Conservation (phyloP, 2,888 invertebrate species). For the Callosobruchus maculatus region DNA sequence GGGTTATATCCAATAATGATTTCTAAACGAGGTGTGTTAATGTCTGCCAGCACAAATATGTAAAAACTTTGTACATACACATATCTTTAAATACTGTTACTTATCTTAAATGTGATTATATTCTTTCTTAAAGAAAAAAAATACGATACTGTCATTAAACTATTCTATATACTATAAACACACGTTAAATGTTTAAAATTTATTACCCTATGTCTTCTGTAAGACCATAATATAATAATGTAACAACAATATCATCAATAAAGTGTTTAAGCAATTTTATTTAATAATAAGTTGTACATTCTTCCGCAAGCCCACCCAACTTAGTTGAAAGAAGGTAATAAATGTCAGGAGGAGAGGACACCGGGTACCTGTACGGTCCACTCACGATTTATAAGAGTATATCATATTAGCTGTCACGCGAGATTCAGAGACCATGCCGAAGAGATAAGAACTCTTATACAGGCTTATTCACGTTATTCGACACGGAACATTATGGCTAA, state of each 20-base stretch:
- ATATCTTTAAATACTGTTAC: background rate
- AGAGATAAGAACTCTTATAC: too few relatives aligned
- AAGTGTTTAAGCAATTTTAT: conserved; percentile 32
- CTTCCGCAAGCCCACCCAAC: background rate
- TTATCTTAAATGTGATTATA: background rate
- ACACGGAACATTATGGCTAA: too few relatives aligned
- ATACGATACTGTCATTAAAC: conserved; percentile 1
- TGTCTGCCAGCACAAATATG: background rate
- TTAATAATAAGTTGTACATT: background rate
- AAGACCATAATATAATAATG: conserved; percentile 32
- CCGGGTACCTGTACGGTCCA: too few relatives aligned
- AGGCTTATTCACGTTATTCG: too few relatives aligned
- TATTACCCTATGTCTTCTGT: conserved; percentile 25
- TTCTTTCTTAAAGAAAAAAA: background rate
- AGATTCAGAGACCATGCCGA: too few relatives aligned
- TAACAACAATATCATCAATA: conserved; percentile 31
- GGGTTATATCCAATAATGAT: background rate
- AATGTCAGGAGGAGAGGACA: too few relatives aligned
- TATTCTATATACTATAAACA: conserved; percentile 26
- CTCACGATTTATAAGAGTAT: too few relatives aligned
- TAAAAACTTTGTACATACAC: background rate
- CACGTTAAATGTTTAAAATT: conserved; percentile 32
- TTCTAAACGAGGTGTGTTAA: background rate
- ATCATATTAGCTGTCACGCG: too few relatives aligned
- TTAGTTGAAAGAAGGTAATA: too few relatives aligned